Percentiles rank a stretch among this genome's conserved stretches.
Evolutionary conservation across 2,888 invertebrate species (phyloP).

Genomic region (Parthenolecanium corni): DNA sequence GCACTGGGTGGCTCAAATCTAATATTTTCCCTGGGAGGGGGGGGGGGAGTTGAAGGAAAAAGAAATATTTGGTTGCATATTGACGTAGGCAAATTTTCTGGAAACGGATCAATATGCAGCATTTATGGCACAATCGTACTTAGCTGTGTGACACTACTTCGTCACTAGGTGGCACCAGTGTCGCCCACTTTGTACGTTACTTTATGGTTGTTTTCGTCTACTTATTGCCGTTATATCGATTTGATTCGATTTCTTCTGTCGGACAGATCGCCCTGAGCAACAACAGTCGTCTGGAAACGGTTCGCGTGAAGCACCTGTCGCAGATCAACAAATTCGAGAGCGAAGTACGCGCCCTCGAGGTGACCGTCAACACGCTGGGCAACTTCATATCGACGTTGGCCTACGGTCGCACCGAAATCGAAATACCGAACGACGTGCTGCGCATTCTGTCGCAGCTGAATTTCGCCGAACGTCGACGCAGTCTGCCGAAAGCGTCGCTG

Average conservation of each 20-base stretch:
- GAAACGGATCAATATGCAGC: too few species aligned
- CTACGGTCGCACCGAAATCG: slow-evolving; percentile 51
- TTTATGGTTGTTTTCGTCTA: too few species aligned
- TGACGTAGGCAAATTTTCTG: too few species aligned
- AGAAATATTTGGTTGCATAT: too few species aligned
- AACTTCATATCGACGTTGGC: slow-evolving; percentile 58
- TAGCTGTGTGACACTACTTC: not conserved
- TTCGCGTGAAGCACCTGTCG: slow-evolving; percentile 49
- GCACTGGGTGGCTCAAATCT: too few species aligned
- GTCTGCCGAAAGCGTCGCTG: slow-evolving; percentile 10
- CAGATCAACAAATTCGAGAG: slow-evolving; percentile 55
- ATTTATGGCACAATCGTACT: not conserved
- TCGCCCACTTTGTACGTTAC: not conserved
- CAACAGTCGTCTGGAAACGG: slow-evolving; percentile 55
- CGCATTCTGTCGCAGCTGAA: slow-evolving; percentile 56
- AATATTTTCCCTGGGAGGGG: too few species aligned
- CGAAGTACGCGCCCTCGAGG: slow-evolving; percentile 59
- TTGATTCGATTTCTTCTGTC: slow-evolving; percentile 16
- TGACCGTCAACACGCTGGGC: slow-evolving; percentile 59
- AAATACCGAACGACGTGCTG: slow-evolving; percentile 61
- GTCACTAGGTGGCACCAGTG: not conserved
- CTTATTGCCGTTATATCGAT: not conserved
- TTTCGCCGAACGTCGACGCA: slow-evolving; percentile 38
- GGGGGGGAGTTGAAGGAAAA: too few species aligned
- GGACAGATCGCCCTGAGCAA: slow-evolving; percentile 44